phyloP scores from a whole-genome alignment of 2,888 invertebrate species.

The Hypolimnas misippus region DNA sequence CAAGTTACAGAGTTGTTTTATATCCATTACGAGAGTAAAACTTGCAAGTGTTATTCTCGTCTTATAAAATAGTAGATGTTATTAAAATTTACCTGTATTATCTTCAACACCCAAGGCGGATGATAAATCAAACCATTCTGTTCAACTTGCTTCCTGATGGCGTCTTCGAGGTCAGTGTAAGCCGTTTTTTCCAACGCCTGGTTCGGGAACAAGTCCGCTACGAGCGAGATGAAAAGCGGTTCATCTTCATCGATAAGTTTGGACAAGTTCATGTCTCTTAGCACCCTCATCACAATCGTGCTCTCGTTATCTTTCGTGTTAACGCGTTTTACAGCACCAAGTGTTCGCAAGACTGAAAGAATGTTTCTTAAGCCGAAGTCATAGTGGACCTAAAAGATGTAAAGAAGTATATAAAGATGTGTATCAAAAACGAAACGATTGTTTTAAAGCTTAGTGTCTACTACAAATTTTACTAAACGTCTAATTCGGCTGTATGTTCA shows the following conservation, averaged over 20 bases:
- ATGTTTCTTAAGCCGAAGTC: conserved; percentile 98
- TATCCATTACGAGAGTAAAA: too few relatives aligned
- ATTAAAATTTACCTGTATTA: conserved; percentile 88
- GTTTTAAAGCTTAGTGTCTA: too few relatives aligned
- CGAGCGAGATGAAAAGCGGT: conserved; percentile 97
- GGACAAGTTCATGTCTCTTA: conserved; percentile 99
- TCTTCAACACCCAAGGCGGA: conserved; percentile 97
- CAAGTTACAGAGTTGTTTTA: background rate
- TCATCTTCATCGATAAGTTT: conserved; percentile 99
- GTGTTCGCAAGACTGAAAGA: conserved; percentile 94
- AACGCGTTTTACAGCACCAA: conserved; percentile 95
- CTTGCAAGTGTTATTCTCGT: too few relatives aligned
- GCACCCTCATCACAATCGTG: conserved; percentile 97
- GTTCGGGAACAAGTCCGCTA: conserved; percentile 97
- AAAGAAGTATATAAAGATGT: background rate
- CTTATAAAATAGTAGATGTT: background rate
- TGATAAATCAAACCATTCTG: conserved; percentile 93
- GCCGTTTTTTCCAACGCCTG: conserved; percentile 95
- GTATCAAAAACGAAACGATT: background rate
- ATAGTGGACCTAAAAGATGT: conserved; percentile 90
- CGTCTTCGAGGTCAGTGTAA: conserved; percentile 94
- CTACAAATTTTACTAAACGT: too few relatives aligned
- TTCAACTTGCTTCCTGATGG: conserved; percentile 93
- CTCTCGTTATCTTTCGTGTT: conserved; percentile 97
- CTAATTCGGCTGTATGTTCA: too few relatives aligned